Evolutionary conservation across 2,888 invertebrate species (phyloP).

Genomic region (Drosophila merina): DNA sequence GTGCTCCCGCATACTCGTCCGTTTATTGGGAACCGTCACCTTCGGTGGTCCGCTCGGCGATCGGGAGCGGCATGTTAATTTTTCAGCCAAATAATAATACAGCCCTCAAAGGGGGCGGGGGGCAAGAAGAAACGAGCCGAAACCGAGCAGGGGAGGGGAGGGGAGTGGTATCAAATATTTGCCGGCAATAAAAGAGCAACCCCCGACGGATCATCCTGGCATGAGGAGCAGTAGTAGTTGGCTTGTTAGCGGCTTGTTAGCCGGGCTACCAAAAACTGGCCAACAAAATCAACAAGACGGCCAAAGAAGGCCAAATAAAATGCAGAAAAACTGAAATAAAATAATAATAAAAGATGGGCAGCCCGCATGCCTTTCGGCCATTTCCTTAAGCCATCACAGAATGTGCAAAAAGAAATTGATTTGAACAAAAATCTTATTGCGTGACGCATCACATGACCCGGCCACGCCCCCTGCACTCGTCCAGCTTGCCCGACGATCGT

Average conservation of each 20-base stretch:
- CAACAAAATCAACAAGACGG: conserved; percentile 2
- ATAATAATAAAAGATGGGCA: conserved; percentile 63
- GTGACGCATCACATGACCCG: conserved; percentile 68
- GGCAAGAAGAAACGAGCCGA: conserved; percentile 59
- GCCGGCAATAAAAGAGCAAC: conserved; percentile 65
- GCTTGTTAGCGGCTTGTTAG: conserved; percentile 80
- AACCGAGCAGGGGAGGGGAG: conserved; percentile 29
- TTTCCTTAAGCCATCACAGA: conserved; percentile 75
- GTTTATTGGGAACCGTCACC: conserved; percentile 43
- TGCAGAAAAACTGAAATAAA: conserved; percentile 31
- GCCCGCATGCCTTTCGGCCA: conserved; percentile 72
- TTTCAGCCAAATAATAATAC: conserved; percentile 76
- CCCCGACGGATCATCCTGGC: conserved; percentile 53
- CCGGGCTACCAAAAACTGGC: conserved; percentile 45
- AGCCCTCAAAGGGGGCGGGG: conserved; percentile 22
- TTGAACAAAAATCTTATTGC: conserved; percentile 55
- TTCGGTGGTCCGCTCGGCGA: conserved; percentile 65
- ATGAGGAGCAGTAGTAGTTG: conserved; percentile 31
- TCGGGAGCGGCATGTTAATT: conserved; percentile 71
- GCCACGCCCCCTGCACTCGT: conserved; percentile 58
- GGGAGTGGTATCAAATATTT: conserved; percentile 63
- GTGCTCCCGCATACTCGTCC: conserved; percentile 17
- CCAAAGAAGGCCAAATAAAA: background rate
- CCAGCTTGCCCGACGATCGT: conserved; percentile 35
- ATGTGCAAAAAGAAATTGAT: conserved; percentile 42